Conservation (phyloP, 2,797 vertebrate genomes). For the Cyprinella venusta region DNA sequence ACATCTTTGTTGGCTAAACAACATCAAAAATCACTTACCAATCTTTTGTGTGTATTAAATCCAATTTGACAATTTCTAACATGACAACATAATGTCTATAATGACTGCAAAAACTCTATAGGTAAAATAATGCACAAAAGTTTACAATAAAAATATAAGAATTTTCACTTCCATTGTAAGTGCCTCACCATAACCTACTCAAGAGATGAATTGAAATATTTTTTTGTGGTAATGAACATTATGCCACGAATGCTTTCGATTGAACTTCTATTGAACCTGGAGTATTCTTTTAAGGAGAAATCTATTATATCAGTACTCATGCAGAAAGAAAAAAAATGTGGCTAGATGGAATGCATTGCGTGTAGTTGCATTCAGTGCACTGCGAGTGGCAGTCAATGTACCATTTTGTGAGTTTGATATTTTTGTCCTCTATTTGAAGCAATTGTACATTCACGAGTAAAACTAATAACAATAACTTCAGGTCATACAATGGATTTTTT, state of each 20-base stretch:
- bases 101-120: neutral
- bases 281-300: neutral
- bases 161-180: neutral
- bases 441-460: constrained; percentile 31
- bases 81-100: too few relatives aligned
- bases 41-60: neutral
- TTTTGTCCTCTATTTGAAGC: constrained; percentile 12
- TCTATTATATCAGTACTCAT: neutral
- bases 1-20: neutral
- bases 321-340: too few relatives aligned
- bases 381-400: constrained; percentile 72
- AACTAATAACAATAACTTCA: neutral
- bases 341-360: neutral
- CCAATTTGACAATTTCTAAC: too few relatives aligned
- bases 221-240: neutral
- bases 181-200: neutral
- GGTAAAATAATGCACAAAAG: too few relatives aligned
- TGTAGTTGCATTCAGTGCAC: constrained; percentile 64
- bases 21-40: neutral
- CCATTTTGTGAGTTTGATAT: constrained; percentile 39
- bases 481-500: neutral
- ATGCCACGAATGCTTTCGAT: neutral
- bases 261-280: neutral
- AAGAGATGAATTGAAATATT: neutral
- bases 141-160: neutral